A percentile compares a stretch with the other conserved stretches of the same genome.
phyloP scores from a whole-genome alignment of 1,140 invertebrate species.

The Hylaeus anthracinus region DNA sequence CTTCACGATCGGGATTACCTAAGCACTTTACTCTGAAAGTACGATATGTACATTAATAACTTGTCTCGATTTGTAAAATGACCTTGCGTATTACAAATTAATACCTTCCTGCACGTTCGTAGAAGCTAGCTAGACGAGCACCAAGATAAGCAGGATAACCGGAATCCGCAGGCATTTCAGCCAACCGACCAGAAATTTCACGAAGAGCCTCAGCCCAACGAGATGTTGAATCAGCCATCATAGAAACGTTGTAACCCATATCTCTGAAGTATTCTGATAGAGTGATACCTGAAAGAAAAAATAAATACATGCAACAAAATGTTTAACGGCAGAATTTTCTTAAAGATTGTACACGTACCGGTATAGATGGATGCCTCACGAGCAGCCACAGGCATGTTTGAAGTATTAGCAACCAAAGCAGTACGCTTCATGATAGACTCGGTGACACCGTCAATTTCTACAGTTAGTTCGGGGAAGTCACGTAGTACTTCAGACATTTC shows the following conservation, averaged over 20 bases:
- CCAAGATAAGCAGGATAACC: slow-evolving; percentile 99
- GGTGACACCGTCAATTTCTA: slow-evolving; percentile 97
- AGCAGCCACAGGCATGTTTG: slow-evolving; percentile 99
- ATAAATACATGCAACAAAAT: neutral
- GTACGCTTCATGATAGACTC: slow-evolving; percentile 99
- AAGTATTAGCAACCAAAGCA: slow-evolving; percentile 99
- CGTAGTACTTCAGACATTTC: slow-evolving; percentile 95
- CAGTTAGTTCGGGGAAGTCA: slow-evolving; percentile 98
- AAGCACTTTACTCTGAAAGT: slow-evolving; percentile 94
- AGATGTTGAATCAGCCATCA: slow-evolving; percentile 99
- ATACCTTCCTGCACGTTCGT: slow-evolving; percentile 96
- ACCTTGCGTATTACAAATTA: neutral
- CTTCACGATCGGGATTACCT: slow-evolving; percentile 98
- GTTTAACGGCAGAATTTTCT: neutral
- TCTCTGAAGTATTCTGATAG: slow-evolving; percentile 99
- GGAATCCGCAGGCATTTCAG: slow-evolving; percentile 99
- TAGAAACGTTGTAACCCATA: slow-evolving; percentile 99
- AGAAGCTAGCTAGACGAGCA: slow-evolving; percentile 98
- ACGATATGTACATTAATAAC: neutral
- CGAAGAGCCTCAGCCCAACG: slow-evolving; percentile 99
- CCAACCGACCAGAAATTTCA: slow-evolving; percentile 99
- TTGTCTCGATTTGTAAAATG: neutral
- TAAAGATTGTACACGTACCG: slow-evolving; percentile 80
- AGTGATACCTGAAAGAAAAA: slow-evolving; percentile 89
- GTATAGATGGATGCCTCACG: slow-evolving; percentile 99